These are phyloP conservation scores for Burhinus bistriatus DNA, from an alignment of 2,113 vertebrate genomes.

Conservation along the genomic window DNA sequence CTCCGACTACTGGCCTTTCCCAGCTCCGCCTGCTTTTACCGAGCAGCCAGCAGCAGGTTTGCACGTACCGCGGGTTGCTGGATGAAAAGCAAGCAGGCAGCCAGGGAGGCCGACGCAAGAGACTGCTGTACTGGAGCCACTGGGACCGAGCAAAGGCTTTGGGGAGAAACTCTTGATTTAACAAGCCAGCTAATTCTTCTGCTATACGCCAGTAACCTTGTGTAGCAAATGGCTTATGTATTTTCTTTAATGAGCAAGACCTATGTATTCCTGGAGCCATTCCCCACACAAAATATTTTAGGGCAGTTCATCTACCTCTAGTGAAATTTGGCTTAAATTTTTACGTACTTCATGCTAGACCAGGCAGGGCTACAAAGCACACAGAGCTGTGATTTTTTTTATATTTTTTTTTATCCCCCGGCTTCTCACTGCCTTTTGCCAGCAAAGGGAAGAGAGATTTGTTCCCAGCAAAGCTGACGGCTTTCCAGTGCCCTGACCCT, in stretches of 20 bases:
- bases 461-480: neutral
- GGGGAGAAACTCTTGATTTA: neutral
- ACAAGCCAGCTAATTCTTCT: neutral
- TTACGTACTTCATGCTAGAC: neutral
- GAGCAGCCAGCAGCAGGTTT: neutral
- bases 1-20: neutral
- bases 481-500: neutral
- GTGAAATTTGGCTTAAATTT: neutral
- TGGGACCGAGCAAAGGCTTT: neutral
- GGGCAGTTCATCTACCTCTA: neutral
- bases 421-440: neutral
- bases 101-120: neutral
- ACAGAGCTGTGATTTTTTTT: neutral
- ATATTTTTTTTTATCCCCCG: neutral
- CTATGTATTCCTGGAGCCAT: no score
- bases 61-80: fast-evolving
- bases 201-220: neutral
- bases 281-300: neutral
- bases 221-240: neutral
- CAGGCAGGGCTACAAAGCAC: fast-evolving
- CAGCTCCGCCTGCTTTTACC: no score
- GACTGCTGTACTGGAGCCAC: neutral
- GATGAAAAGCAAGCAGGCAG: neutral
- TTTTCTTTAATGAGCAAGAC: neutral
- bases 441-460: neutral